Base-by-base conservation (phyloP, 2,888 invertebrate genomes). In the Conops quadrifasciatus region DNA sequence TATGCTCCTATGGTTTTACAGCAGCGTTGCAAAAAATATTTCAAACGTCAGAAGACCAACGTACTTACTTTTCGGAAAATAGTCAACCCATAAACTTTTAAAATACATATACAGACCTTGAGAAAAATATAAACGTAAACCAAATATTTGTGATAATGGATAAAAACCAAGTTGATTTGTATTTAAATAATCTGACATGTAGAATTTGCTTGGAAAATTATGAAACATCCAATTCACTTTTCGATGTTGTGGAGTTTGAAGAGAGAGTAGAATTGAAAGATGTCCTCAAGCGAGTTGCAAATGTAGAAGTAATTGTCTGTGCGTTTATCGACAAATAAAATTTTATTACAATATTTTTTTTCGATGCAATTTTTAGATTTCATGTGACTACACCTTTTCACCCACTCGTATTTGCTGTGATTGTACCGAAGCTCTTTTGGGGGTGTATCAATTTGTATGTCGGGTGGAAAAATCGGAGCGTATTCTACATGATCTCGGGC, bases 371-470 rank as follows among this genome's bases (percentile, higher is more conserved):
- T 60, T 24, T 13, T 45, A 82, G 83, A 76, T 79, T 64, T 70
- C 60, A 16, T 72, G 75, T 53, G 71, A 75, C 49, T 80, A 80
- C 28, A 71, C 75, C 15, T 68, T 71, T 26, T 75, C 77, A 19
- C 83, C 84, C 0, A 76, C 73, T 1, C 78, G 77, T 15, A 73
- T 84, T 47, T 84, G 84, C 53, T 73, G 75, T 2, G 76, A 74
- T 2, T 84, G 84, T 65, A 82, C 82, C 1, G 78, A 79, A 7
- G 78, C 80, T 1, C 71, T 84, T 2, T 74, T 84, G 4, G 78
- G 75, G 24, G 81, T 83, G 1, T 84, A 81, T 70, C 80, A 82
- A 67, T 84, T 84, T 53, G 79, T 84, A 30, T 66, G 79, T 2
- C 78, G 77, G 16, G 79, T 82, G 1, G 79, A 82, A 67, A 78